Evolutionary conservation across 2,797 vertebrate genomes (phyloP), one percentile per base, ranked within the genome.

Genomic region (Morus bassanus): DNA sequence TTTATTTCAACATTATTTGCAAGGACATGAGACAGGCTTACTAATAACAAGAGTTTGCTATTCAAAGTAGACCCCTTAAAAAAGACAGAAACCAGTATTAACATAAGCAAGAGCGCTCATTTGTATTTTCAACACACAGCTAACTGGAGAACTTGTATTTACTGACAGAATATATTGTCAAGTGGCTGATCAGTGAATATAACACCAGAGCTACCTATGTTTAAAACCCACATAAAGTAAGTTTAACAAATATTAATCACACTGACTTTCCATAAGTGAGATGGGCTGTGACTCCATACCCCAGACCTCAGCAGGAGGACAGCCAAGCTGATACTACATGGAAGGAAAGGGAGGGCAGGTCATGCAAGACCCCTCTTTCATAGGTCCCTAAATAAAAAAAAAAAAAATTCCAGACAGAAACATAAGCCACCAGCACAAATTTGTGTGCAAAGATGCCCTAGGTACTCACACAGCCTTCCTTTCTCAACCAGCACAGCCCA

Each of bases 1-100:
- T 80, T 85, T 91, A 77, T 86, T 89, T 68, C 81, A 78, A 82
- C 39, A 65, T 74, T 75, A 77, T 91, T 96, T 94, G 60, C 70
- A 94, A 87, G 21, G 45, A 72, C n/a, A 85, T 54, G 33, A 75
- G 76, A 91, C 91, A 95, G 16, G 24, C 81, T 80, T 65, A 51
- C 17, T 76, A 48, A 56, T 63, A 91, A 28, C 54, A 16, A 74
- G 33, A 59, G 43, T 68, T 82, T 92, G 15, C 51, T 92, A 21
- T 59, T 83, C 70, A 63, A 67, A 79, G 43, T 43, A 79, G 24
- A 45, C 35, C 9, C 10, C 50, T 60, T 37, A 41, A 80, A 74
- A 78, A 50, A 37, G 6, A 72, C 89, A 72, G 10, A 30, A 45
- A 92, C 45, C 7, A 28, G 3, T 54, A 78, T 79, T 79, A 73